These are phyloP conservation scores for Plemyria rubiginata DNA, from an alignment of 2,888 invertebrate species.

Conservation along the genomic window DNA sequence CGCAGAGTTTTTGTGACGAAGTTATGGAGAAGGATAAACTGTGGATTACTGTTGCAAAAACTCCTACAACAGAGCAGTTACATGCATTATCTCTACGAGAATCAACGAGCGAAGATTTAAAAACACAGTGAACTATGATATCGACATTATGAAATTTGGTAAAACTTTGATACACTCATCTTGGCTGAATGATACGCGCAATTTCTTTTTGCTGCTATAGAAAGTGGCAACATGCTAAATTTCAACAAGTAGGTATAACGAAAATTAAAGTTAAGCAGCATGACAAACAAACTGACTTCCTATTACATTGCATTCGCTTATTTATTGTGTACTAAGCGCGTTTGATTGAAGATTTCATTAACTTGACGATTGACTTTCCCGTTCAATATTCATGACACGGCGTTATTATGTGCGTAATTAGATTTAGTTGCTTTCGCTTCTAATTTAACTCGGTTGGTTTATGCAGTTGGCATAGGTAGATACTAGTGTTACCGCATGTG, in stretches of 20 bases:
- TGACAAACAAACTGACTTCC: slow-evolving; percentile 42
- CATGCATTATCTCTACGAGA: not conserved
- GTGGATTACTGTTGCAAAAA: slow-evolving; percentile 47
- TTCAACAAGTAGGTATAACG: slow-evolving; percentile 36
- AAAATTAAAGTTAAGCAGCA: slow-evolving; percentile 41
- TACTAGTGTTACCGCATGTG: slow-evolving; percentile 26
- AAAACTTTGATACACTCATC: not conserved
- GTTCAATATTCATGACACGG: slow-evolving; percentile 68
- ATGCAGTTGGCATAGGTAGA: slow-evolving; percentile 24
- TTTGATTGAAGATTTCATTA: slow-evolving; percentile 48
- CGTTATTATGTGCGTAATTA: slow-evolving; percentile 57
- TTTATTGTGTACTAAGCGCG: slow-evolving; percentile 44
- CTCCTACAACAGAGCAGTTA: slow-evolving; percentile 49
- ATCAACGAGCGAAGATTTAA: not conserved
- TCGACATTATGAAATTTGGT: not conserved
- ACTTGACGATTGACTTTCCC: slow-evolving; percentile 53
- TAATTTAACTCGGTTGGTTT: slow-evolving; percentile 25
- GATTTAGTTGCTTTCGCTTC: slow-evolving; percentile 45
- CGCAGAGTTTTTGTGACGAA: slow-evolving; percentile 50
- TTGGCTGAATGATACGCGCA: slow-evolving; percentile 5
- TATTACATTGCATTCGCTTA: slow-evolving; percentile 46
- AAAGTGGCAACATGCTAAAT: slow-evolving; percentile 34
- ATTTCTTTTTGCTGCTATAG: slow-evolving; percentile 27
- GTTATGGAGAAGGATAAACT: slow-evolving; percentile 55
- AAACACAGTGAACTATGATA: not conserved